These are phyloP conservation scores for Psilopsiagon aurifrons DNA, from an alignment of 2,113 vertebrate species.

Conservation along the genomic window DNA sequence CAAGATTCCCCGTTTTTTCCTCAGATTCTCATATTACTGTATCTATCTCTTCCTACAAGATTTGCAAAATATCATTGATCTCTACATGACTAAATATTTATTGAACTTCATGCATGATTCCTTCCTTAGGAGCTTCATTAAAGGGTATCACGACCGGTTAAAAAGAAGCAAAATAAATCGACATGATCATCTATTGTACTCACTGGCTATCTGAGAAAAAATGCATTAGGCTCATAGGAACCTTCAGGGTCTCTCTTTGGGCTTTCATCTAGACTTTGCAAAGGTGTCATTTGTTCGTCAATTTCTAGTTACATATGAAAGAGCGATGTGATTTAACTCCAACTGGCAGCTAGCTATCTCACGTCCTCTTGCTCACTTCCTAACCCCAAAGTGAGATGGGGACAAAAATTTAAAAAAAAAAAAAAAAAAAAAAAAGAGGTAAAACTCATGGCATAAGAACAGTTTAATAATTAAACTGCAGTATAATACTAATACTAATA, in stretches of 20 bases:
- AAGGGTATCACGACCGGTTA: not conserved
- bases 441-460: not conserved
- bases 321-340: not conserved
- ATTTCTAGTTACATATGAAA: not conserved
- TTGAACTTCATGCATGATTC: not conserved
- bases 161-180: not conserved
- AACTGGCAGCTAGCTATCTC: not conserved
- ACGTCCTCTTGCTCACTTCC: not conserved
- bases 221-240: not conserved
- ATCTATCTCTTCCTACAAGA: not conserved
- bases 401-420: not conserved
- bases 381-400: not conserved
- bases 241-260: rapidly evolving
- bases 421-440: too few species aligned
- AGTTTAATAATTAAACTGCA: not conserved
- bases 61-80: not conserved
- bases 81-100: not conserved
- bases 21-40: not conserved
- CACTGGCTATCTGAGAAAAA: not conserved
- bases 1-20: rapidly evolving
- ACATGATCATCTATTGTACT: not conserved
- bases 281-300: not conserved
- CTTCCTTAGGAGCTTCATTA: not conserved
- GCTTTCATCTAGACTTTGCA: not conserved
- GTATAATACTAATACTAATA: not conserved